Evolutionary conservation across 2,888 invertebrate genomes (phyloP).

Genomic region (Linnaemya tessellans): DNA sequence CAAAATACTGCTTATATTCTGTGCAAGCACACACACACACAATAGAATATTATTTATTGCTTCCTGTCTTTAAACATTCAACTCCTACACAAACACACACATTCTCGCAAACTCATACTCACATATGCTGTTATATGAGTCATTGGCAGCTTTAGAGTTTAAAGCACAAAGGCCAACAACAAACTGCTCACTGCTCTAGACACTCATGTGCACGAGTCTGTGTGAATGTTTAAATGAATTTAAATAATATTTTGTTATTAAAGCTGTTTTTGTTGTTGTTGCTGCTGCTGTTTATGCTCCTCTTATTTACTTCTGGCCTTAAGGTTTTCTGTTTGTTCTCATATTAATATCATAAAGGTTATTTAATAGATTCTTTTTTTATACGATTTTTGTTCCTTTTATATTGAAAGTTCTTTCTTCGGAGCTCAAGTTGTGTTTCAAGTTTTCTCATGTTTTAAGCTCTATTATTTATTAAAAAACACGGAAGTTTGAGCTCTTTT

Average conservation of each 20-base stretch:
- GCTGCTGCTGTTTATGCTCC: background rate
- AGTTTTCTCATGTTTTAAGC: slow-evolving; percentile 24
- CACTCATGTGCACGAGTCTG: too few relatives aligned
- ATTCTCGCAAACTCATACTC: background rate
- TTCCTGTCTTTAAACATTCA: slow-evolving; percentile 4
- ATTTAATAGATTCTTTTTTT: slow-evolving; percentile 45
- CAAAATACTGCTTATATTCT: background rate
- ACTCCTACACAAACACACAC: background rate
- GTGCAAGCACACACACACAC: background rate
- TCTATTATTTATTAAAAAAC: slow-evolving; percentile 71
- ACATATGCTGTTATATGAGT: slow-evolving; percentile 6
- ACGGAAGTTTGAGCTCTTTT: slow-evolving; percentile 64
- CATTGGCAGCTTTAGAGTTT: slow-evolving; percentile 51
- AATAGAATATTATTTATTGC: background rate
- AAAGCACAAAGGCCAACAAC: slow-evolving; percentile 22
- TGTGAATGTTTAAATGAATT: background rate
- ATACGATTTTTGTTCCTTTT: background rate
- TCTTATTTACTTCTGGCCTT: slow-evolving; percentile 30
- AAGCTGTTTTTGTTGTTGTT: background rate
- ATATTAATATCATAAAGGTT: slow-evolving; percentile 32
- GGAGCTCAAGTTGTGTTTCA: slow-evolving; percentile 22
- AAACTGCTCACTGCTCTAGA: background rate
- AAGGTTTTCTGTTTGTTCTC: background rate
- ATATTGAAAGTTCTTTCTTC: slow-evolving; percentile 11
- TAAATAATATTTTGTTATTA: background rate